phyloP scores from a whole-genome alignment of 2,113 vertebrate genomes.

The Cyanistes caeruleus region DNA sequence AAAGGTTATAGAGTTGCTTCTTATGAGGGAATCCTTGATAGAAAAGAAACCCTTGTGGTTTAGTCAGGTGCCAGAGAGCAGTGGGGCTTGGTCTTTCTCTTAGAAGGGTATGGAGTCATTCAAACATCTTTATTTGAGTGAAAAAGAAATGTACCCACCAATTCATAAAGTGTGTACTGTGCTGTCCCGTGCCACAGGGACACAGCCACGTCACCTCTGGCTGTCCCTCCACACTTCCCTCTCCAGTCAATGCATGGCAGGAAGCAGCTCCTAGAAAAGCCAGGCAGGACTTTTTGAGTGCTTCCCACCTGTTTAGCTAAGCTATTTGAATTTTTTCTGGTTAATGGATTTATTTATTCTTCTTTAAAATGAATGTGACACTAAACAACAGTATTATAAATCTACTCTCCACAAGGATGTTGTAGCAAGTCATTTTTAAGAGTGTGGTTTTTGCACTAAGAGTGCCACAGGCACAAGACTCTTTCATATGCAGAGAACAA shows the following conservation, averaged over 20 bases:
- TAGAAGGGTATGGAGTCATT: neutral
- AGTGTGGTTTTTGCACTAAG: neutral
- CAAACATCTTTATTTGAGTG: neutral
- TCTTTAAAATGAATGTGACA: neutral
- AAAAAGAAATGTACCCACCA: neutral
- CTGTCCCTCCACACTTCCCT: neutral
- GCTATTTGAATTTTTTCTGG: neutral
- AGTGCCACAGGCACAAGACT: neutral
- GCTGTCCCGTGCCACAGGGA: neutral
- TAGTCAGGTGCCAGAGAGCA: neutral
- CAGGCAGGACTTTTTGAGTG: neutral
- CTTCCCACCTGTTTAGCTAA: neutral
- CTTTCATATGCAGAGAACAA: neutral
- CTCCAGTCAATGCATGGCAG: neutral
- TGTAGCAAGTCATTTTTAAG: neutral
- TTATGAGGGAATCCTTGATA: neutral
- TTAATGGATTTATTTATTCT: neutral
- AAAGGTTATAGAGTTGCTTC: neutral
- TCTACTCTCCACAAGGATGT: neutral
- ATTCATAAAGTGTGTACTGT: neutral
- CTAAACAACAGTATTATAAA: neutral
- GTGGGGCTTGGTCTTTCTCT: neutral
- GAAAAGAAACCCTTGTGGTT: neutral
- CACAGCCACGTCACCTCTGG: neutral
- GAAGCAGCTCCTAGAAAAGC: neutral